phyloP scores from a whole-genome alignment of 2,797 vertebrate genomes.

The Sandelia bainsii region DNA sequence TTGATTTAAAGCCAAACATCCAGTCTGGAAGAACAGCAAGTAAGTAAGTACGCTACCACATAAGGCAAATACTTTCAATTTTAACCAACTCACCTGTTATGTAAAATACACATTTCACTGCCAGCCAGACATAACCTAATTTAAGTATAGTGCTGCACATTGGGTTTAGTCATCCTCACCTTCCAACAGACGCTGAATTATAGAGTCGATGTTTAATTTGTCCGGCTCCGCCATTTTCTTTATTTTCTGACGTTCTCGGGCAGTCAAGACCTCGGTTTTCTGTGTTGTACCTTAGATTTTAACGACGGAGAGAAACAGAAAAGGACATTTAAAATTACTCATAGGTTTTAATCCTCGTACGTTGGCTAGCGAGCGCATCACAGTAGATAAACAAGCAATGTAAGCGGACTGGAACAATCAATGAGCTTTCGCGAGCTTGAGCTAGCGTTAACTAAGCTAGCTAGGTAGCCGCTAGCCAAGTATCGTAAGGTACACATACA shows the following conservation, averaged over 20 bases:
- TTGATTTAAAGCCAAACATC: conserved; percentile 27
- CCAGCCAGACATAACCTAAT: neutral
- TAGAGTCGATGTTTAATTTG: conserved; percentile 92
- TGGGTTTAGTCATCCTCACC: conserved; percentile 71
- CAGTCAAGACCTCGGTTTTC: conserved; percentile 74
- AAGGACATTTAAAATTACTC: neutral
- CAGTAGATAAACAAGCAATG: neutral
- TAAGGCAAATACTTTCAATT: conserved; percentile 16
- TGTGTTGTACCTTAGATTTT: conserved; percentile 58
- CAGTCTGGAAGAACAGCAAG: conserved; percentile 7
- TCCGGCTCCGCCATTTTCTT: conserved; percentile 91
- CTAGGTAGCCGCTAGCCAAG: conserved; percentile 59
- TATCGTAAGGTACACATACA: conserved; percentile 39
- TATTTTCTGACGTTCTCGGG: conserved; percentile 80
- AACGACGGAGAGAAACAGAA: conserved; percentile 23
- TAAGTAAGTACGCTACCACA: conserved; percentile 36
- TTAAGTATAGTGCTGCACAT: accelerated
- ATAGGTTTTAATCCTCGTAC: neutral
- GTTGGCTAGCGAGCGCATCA: neutral
- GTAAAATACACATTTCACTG: conserved; percentile 13
- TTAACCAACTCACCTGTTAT: conserved; percentile 1
- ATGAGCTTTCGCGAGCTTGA: conserved; percentile 61
- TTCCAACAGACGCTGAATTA: conserved; percentile 90
- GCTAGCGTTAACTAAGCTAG: conserved; percentile 54
- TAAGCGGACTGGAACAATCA: conserved; percentile 43